Evolutionary conservation across 1,140 invertebrate species (phyloP).

Genomic region (Zaprionus tsacasi): DNA sequence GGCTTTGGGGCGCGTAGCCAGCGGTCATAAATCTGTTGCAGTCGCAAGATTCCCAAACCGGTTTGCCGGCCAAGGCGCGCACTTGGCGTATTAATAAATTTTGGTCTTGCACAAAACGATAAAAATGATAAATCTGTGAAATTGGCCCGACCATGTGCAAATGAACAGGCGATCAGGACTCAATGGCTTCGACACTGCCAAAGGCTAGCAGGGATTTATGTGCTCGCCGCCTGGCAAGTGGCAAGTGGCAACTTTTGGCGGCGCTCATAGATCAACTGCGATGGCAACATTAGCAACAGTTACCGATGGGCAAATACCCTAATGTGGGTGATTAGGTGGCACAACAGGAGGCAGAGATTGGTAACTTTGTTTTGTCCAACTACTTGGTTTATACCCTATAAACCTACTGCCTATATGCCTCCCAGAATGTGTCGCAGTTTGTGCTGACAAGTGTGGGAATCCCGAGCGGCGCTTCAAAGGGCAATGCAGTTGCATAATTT

Average conservation of each 20-base stretch:
- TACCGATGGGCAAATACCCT: constrained; percentile 34
- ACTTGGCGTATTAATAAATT: constrained; percentile 65
- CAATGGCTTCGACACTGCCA: constrained; percentile 40
- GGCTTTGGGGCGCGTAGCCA: not conserved
- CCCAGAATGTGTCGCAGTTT: constrained; percentile 32
- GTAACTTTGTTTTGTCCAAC: constrained; percentile 3
- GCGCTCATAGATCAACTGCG: constrained; percentile 41
- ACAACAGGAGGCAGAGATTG: not conserved
- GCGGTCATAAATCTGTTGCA: constrained; percentile 42
- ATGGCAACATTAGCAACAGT: not conserved
- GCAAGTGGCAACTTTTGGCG: constrained; percentile 44
- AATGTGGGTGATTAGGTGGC: not conserved
- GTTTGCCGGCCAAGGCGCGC: constrained; percentile 39
- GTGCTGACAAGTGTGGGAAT: constrained; percentile 77
- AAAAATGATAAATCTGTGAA: constrained; percentile 72
- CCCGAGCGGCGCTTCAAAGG: constrained; percentile 68
- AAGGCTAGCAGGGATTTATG: constrained; percentile 62
- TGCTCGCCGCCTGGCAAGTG: constrained; percentile 60
- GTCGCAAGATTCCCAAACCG: constrained; percentile 44
- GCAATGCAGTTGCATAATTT: constrained; percentile 67
- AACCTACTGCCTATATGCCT: constrained; percentile 1
- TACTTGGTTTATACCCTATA: not conserved
- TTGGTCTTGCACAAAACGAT: constrained; percentile 43
- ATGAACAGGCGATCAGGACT: constrained; percentile 59
- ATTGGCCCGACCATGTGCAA: constrained; percentile 59